Evolutionary conservation across 2,888 invertebrate species (phyloP).

Genomic region (Lydus trimaculatus): DNA sequence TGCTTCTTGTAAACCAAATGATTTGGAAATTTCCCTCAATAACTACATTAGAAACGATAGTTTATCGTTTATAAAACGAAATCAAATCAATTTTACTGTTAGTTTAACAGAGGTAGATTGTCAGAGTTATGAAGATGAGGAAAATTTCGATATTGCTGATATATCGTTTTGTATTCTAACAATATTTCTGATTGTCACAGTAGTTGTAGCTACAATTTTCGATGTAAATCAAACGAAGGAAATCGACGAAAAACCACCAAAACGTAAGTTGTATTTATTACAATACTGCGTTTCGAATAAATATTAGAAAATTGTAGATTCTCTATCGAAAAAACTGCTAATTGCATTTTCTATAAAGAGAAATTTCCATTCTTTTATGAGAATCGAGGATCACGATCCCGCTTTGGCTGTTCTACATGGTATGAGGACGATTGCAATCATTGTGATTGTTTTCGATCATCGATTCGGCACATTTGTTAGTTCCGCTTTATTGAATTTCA

Average conservation of each 20-base stretch:
- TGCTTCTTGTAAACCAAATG: conserved; percentile 51
- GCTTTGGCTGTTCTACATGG: conserved; percentile 65
- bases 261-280: conserved; percentile 3
- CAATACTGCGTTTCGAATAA: not conserved
- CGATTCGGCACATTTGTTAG: conserved; percentile 64
- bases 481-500: conserved; percentile 66
- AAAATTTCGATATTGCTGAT: conserved; percentile 49
- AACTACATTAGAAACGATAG: conserved; percentile 50
- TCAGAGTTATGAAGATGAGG: conserved; percentile 47
- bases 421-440: conserved; percentile 65
- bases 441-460: conserved; percentile 66
- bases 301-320: conserved; percentile 24
- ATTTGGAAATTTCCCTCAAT: conserved; percentile 51
- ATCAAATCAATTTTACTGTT: conserved; percentile 38
- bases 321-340: conserved; percentile 29
- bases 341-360: conserved; percentile 53
- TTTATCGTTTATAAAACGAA: conserved; percentile 44
- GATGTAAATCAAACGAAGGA: conserved; percentile 44
- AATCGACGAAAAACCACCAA: conserved; percentile 46
- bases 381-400: conserved; percentile 58
- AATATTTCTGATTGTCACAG: conserved; percentile 47
- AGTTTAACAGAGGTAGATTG: conserved; percentile 43
- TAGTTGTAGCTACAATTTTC: conserved; percentile 52
- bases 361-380: conserved; percentile 58
- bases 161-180: conserved; percentile 54